Percentiles rank a stretch among this genome's conserved stretches.
These are phyloP conservation scores for Halcyon chelicuti DNA, from an alignment of 2,797 vertebrate species.

Conservation along the genomic window DNA sequence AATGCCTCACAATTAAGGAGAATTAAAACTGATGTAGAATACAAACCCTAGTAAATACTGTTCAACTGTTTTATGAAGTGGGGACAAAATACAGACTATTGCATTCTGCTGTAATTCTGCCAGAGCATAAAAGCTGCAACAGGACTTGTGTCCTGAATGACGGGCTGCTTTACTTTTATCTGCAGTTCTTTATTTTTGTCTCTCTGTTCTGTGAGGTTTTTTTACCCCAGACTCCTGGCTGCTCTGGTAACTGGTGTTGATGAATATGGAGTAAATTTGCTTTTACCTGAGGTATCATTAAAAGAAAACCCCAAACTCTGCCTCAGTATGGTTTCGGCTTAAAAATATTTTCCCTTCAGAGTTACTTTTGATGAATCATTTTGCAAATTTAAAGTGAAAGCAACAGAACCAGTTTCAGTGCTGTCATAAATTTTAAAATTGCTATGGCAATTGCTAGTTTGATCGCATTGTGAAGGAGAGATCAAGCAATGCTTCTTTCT, in stretches of 20 bases:
- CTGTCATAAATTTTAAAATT: background rate
- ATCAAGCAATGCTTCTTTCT: background rate
- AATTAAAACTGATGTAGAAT: background rate
- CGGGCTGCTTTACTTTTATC: background rate
- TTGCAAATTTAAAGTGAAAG: background rate
- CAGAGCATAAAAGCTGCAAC: background rate
- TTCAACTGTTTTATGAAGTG: background rate
- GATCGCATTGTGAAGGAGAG: background rate
- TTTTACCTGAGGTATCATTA: conserved; percentile 7
- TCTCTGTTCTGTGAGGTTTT: background rate
- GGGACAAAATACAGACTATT: background rate
- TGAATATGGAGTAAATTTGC: background rate
- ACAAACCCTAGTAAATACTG: background rate
- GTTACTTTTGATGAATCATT: background rate
- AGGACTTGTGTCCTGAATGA: background rate
- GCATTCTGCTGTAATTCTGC: background rate
- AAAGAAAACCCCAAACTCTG: background rate
- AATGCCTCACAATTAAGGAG: background rate
- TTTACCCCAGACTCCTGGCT: background rate
- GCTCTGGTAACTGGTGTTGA: background rate
- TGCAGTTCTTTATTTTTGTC: background rate
- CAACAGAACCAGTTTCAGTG: background rate
- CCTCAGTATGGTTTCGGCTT: background rate
- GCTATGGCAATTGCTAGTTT: background rate
- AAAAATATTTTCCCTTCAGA: conserved; percentile 17